Base-by-base conservation (phyloP, 2,888 invertebrate genomes). In the Drosophila borborema region DNA sequence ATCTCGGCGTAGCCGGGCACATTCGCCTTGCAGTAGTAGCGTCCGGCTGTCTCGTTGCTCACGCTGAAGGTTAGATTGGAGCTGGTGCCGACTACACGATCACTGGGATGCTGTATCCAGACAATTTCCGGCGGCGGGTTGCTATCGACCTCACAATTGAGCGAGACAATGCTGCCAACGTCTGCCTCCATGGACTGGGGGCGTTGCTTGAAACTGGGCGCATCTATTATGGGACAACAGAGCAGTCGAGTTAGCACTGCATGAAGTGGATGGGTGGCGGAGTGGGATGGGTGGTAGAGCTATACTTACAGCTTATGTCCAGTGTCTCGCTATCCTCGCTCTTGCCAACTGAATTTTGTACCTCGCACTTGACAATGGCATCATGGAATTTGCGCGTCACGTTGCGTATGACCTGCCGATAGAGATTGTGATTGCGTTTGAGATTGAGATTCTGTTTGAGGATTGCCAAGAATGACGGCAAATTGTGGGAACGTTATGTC, bases 261-360 rank as follows among this genome's bases (percentile, higher is more conserved):
- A 20, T 9, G 48, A 16, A 5, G 7, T 18, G 14, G 36, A 31
- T 10, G 9, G 1, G 23, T 23, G 16, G 16, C 10, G 3, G 8
- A 1, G 12, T 2, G 43, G 2, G 4, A 2, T n/a, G n/a, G n/a
- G 43, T 18, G 16, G 16, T 2, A 16, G 8, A 43, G 12, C 3
- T 16, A 20, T 38, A 96, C 98, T 97, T 94, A 98, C 98, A 98
- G 90, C 97, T 96, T 62, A 99, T 96, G 92, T 97, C 97, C 83
- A 99, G 94, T 0, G 96, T 96, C 92, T 97, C 96, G 48, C 97
- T 96, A 86, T 97, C 97, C 92, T 97, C 96, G 83, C 97, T 97
- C 91, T 97, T 97, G 16, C 98, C 99, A n/a, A 99, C 97, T 16
- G 96, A 95, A 92, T 99, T 99, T 92, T 96, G 96, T 3, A 97